A percentile compares a stretch with the other conserved stretches of the same genome.
Conservation (phyloP, 2,113 vertebrate species). For the Gallinago paraguaiae region DNA sequence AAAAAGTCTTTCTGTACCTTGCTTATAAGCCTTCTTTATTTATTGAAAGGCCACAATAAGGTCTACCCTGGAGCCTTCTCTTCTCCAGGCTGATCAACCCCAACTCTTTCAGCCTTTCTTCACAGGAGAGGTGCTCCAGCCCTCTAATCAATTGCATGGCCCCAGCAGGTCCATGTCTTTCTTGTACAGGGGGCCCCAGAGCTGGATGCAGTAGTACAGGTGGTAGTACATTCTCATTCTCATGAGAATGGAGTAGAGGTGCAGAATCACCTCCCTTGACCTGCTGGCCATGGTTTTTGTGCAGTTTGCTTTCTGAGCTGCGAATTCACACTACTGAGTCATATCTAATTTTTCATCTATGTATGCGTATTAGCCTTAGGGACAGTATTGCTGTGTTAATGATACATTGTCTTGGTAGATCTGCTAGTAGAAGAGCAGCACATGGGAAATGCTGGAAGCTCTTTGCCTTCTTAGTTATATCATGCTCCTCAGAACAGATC, state of each 20-base stretch:
- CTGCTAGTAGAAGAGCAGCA: not conserved
- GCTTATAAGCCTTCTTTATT: not conserved
- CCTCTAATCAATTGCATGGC: not conserved
- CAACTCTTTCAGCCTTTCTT: not conserved
- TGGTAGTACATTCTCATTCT: too few relatives aligned
- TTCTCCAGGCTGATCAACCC: not conserved
- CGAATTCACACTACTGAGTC: not conserved
- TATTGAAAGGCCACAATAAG: not conserved
- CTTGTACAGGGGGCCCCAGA: not conserved
- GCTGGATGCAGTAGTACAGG: not conserved
- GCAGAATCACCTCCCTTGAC: not conserved
- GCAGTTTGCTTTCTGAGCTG: not conserved
- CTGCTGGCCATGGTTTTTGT: not conserved
- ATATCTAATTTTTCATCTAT: not conserved
- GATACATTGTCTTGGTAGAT: not conserved
- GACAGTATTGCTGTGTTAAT: not conserved
- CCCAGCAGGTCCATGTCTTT: not conserved
- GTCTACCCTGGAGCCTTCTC: not conserved
- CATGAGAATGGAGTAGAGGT: not conserved
- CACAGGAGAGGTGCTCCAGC: not conserved
- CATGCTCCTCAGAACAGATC: not conserved
- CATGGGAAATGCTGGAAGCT: not conserved
- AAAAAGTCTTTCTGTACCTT: not conserved
- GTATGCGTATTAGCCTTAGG: not conserved
- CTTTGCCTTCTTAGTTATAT: not conserved